Percentiles rank a stretch among this genome's conserved stretches.
These are phyloP conservation scores for Tenebrio molitor DNA, from an alignment of 1,140 invertebrate genomes.

Conservation along the genomic window DNA sequence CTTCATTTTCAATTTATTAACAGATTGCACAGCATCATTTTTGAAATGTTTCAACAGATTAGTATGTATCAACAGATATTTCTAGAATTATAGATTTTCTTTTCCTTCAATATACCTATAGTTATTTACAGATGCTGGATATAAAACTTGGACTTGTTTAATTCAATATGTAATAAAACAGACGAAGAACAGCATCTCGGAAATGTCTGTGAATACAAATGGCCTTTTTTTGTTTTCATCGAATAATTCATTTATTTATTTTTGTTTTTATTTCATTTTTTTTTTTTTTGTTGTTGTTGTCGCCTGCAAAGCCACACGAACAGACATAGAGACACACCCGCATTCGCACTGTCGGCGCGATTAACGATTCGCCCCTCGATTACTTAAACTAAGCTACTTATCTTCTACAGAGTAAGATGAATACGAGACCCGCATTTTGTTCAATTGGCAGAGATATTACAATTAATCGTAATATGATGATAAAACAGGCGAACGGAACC, in stretches of 20 bases:
- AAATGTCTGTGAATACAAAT: conserved; percentile 50
- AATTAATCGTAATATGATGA: conserved; percentile 53
- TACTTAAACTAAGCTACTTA: conserved; percentile 29
- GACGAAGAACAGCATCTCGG: conserved; percentile 49
- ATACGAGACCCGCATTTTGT: conserved; percentile 59
- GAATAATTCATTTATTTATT: too few relatives aligned
- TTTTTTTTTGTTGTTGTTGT: too few relatives aligned
- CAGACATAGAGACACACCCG: conserved; percentile 14
- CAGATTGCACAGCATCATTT: conserved; percentile 55
- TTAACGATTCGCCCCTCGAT: conserved; percentile 30
- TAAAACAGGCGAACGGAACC: conserved; percentile 49
- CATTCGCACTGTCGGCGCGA: conserved; percentile 11
- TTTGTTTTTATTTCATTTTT: too few relatives aligned
- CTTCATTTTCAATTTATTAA: conserved; percentile 55
- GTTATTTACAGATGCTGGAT: conserved; percentile 59
- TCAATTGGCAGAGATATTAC: conserved; percentile 60
- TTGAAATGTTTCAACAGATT: conserved; percentile 56
- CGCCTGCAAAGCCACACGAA: conserved; percentile 36
- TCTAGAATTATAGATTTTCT: conserved; percentile 46
- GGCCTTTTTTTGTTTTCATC: conserved; percentile 28
- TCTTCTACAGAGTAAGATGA: conserved; percentile 35
- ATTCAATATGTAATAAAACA: conserved; percentile 48
- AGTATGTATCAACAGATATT: conserved; percentile 48
- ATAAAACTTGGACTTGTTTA: conserved; percentile 56
- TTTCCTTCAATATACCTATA: conserved; percentile 50